A percentile compares a stretch with the other conserved stretches of the same genome.
phyloP scores from a whole-genome alignment of 2,113 vertebrate species.

The Prochilodus magdalenae region DNA sequence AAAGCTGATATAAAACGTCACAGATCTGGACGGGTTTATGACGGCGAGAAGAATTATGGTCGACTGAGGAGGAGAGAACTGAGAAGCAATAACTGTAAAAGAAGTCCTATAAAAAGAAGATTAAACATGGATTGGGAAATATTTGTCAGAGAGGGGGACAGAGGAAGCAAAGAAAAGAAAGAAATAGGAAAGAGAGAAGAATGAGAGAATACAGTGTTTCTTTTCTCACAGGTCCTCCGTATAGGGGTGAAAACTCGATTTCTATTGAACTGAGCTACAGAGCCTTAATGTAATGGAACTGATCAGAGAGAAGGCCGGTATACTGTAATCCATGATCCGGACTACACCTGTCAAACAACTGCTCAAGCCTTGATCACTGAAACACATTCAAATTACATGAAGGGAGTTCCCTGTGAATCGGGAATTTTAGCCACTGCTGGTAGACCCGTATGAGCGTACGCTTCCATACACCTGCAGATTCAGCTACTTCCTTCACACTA shows the following conservation, averaged over 20 bases:
- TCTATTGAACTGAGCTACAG: constrained; percentile 63
- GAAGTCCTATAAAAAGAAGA: too few relatives aligned
- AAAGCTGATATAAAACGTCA: too few relatives aligned
- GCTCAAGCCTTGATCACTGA: neutral
- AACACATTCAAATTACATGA: too few relatives aligned
- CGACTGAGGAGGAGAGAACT: constrained; percentile 29
- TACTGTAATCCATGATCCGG: neutral
- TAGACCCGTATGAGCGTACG: too few relatives aligned
- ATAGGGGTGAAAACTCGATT: constrained; percentile 65
- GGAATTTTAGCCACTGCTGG: too few relatives aligned
- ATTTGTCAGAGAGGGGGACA: neutral
- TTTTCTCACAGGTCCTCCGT: neutral
- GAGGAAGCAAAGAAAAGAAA: neutral
- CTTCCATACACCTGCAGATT: too few relatives aligned
- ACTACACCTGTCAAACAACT: neutral
- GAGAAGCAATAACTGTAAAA: neutral
- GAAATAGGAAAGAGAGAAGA: neutral
- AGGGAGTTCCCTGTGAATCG: too few relatives aligned
- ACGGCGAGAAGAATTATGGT: too few relatives aligned
- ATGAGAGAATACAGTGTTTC: neutral
- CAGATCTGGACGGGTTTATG: too few relatives aligned
- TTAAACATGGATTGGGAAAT: too few relatives aligned
- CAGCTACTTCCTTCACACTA: too few relatives aligned
- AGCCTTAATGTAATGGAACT: constrained; percentile 38
- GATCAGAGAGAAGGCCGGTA: neutral